phyloP scores from a whole-genome alignment of 1,140 invertebrate genomes.

The Drosophila parabipectinata region DNA sequence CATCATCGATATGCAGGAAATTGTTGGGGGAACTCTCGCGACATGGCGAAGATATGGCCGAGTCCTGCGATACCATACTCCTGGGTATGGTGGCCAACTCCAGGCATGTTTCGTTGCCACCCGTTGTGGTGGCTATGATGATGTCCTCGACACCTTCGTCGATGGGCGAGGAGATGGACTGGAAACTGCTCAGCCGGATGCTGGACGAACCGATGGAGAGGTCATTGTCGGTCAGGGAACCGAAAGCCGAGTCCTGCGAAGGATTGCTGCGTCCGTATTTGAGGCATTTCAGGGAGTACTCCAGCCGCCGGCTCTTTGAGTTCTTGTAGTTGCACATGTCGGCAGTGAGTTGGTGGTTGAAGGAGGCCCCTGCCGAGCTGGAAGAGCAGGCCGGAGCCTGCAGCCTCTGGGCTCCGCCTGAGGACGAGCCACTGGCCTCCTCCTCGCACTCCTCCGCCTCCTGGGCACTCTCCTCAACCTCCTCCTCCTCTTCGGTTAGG shows the following conservation, averaged over 20 bases:
- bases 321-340: constrained; percentile 84
- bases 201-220: constrained; percentile 80
- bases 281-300: constrained; percentile 82
- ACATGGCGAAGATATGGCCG: constrained; percentile 80
- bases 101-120: constrained; percentile 76
- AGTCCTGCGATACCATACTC: constrained; percentile 83
- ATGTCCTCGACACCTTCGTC: constrained; percentile 83
- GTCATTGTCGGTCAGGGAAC: constrained; percentile 83
- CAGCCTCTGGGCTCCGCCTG: constrained; percentile 36
- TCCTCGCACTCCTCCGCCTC: constrained; percentile 39
- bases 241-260: constrained; percentile 83
- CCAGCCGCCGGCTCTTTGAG: constrained; percentile 79
- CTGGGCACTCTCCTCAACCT: constrained; percentile 11
- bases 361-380: constrained; percentile 50
- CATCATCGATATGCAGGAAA: constrained; percentile 78
- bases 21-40: constrained; percentile 79
- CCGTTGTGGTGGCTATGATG: constrained; percentile 82
- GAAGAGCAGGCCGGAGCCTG: constrained; percentile 44
- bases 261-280: constrained; percentile 84
- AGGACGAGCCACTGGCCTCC: constrained; percentile 62
- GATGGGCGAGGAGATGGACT: constrained; percentile 83
- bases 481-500: constrained; percentile 14
- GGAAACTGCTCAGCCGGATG: constrained; percentile 81
- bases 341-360: constrained; percentile 81
- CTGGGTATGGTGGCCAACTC: constrained; percentile 76